Evolutionary conservation across 2,797 vertebrate species (phyloP), one percentile per base, ranked within the genome.

Genomic region (Sardinella longiceps): DNA sequence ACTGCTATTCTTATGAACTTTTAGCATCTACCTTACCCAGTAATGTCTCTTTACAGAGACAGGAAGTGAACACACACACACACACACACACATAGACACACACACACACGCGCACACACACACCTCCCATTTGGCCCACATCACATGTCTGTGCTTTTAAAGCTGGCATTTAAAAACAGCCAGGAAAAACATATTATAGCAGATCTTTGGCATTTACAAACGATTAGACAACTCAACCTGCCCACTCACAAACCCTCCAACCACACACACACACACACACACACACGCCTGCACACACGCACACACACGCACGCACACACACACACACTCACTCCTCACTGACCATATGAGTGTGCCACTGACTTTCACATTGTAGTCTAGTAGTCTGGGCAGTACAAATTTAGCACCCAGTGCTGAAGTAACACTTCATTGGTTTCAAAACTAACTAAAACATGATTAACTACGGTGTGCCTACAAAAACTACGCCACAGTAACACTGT

Each of bases 151-250:
- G 63, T 91, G 90, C 91, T 93, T 93, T 95, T 95, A 94, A 93
- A 90, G 91, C 89, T 95, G 94, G 92, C 93, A 95, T 95, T 95
- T 94, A 91, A 74, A 93, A 90, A 93, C 46, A 86, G 83, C 39
- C 51, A 63, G 82, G 84, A 60, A 81, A 85, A 85, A 80, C 33
- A 87, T 89, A 87, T 90, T 91, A 86, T 81, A 92, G 89, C 86
- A 70, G 30, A 30, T 33, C 63, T 70, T 86, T 95, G 94, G 93
- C 93, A 94, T 95, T 95, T 94, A 91, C 89, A 90, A 89, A 90
- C 93, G 91, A 94, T 94, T 91, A 94, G 92, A 92, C 93, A 93
- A 94, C 89, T 92, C 91, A 77, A 84, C 74, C 80, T 90, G 89
- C 89, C 93, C 95, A 28, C n/a, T 28, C 60, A 66, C 25, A 66